Evolutionary conservation across 2,797 vertebrate species (phyloP).

Genomic region (Monodelphis domestica): DNA sequence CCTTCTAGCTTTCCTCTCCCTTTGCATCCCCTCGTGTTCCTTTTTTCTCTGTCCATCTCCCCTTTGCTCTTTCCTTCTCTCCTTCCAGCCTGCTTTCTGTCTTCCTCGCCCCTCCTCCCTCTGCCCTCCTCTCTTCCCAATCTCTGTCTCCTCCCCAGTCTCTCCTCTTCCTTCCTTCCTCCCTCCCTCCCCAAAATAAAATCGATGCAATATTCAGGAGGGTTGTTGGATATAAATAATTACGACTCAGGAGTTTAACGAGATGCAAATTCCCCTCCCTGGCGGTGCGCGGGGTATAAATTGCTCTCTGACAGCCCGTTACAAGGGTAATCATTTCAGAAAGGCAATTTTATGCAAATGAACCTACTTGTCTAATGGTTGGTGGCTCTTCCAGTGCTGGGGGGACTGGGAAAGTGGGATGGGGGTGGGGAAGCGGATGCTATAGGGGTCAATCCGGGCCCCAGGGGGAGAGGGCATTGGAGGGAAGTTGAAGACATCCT

Average conservation of each 20-base stretch:
- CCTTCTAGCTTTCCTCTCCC: slow-evolving; percentile 24
- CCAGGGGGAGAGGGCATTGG: neutral
- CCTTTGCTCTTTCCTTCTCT: neutral
- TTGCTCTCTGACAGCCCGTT: slow-evolving; percentile 85
- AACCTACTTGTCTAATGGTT: slow-evolving; percentile 69
- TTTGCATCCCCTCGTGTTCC: slow-evolving; percentile 20
- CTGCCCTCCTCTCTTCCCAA: slow-evolving; percentile 35
- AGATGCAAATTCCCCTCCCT: slow-evolving; percentile 85
- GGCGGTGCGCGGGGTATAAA: slow-evolving; percentile 80
- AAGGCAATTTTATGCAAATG: slow-evolving; percentile 83
- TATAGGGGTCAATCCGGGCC: neutral
- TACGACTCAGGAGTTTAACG: slow-evolving; percentile 81
- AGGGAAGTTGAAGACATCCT: neutral
- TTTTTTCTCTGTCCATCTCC: slow-evolving; percentile 35
- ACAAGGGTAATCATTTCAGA: slow-evolving; percentile 85
- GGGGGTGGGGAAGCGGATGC: neutral
- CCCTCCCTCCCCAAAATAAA: slow-evolving; percentile 80
- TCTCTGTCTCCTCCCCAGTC: slow-evolving; percentile 56
- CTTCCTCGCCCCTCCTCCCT: neutral
- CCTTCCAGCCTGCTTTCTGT: neutral
- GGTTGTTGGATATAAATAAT: slow-evolving; percentile 85
- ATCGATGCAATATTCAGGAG: slow-evolving; percentile 83
- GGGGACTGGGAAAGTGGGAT: neutral
- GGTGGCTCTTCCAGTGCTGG: slow-evolving; percentile 56
- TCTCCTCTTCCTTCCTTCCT: slow-evolving; percentile 57